A percentile compares a stretch with the other conserved stretches of the same genome.
phyloP scores from a whole-genome alignment of 2,888 invertebrate species.

The Nasonia oneida region DNA sequence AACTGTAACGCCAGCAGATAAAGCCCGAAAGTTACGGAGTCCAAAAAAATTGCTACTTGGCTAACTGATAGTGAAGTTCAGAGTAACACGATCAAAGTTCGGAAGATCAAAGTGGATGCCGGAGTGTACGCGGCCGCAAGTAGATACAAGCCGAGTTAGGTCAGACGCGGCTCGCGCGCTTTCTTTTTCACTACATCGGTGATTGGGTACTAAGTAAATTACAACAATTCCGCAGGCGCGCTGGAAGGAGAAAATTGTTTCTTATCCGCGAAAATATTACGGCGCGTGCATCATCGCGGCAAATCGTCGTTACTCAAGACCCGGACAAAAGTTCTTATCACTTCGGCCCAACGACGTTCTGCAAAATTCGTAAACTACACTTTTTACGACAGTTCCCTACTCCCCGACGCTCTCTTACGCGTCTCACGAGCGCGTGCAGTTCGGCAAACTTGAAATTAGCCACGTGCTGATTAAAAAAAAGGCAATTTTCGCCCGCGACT shows the following conservation, averaged over 20 bases:
- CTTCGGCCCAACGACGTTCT: slow-evolving; percentile 44
- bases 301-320: slow-evolving; percentile 40
- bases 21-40: not conserved
- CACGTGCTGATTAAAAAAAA: slow-evolving; percentile 60
- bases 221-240: not conserved
- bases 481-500: slow-evolving; percentile 53
- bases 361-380: slow-evolving; percentile 53
- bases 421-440: not conserved
- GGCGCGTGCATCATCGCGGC: not conserved
- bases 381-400: slow-evolving; percentile 42
- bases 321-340: slow-evolving; percentile 53
- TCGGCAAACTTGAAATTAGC: slow-evolving; percentile 59
- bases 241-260: not conserved
- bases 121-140: not conserved
- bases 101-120: not conserved
- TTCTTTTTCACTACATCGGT: not conserved
- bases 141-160: not conserved
- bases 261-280: slow-evolving; percentile 7
- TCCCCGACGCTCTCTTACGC: not conserved
- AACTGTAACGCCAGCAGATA: not conserved
- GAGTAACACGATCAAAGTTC: not conserved
- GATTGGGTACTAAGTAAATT: not conserved
- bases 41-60: not conserved
- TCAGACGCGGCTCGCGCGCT: not conserved
- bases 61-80: not conserved